These are phyloP conservation scores for Nebria ingens DNA, from an alignment of 1,140 invertebrate species.

Conservation along the genomic window DNA sequence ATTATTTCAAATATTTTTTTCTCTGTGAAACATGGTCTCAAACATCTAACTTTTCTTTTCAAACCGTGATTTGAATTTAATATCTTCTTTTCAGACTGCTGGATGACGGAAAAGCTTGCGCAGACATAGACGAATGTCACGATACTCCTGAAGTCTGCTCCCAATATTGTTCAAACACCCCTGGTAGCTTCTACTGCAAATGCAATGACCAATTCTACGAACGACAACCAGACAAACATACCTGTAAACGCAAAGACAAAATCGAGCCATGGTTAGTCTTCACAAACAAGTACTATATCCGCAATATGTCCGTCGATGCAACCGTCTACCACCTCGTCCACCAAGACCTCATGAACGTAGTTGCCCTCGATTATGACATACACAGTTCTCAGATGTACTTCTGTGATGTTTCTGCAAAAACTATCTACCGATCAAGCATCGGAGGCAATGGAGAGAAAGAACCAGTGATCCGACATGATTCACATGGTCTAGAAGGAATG, in stretches of 20 bases:
- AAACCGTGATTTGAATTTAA: no score
- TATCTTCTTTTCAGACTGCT: conserved; percentile 43
- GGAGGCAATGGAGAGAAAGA: conserved; percentile 49
- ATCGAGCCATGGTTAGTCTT: conserved; percentile 88
- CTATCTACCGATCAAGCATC: conserved; percentile 67
- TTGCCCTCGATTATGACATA: conserved; percentile 89
- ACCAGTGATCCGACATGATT: conserved; percentile 83
- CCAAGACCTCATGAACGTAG: conserved; percentile 93
- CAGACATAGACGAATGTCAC: conserved; percentile 89
- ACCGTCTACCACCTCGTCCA: conserved; percentile 77
- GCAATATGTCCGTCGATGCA: conserved; percentile 90
- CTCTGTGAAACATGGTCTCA: no score
- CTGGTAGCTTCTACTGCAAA: conserved; percentile 92
- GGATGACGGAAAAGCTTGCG: conserved; percentile 75
- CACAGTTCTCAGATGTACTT: conserved; percentile 79
- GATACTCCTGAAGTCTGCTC: conserved; percentile 86
- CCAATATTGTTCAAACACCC: conserved; percentile 91
- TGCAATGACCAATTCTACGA: conserved; percentile 91
- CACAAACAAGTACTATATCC: conserved; percentile 95
- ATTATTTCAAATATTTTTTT: no score
- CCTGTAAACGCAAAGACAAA: conserved; percentile 79
- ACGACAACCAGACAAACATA: conserved; percentile 71
- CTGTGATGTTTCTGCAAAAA: conserved; percentile 89
- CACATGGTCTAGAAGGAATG: conserved; percentile 91
- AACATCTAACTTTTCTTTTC: no score